Conservation (phyloP, 2,888 invertebrate species). For the Allacma fusca region DNA sequence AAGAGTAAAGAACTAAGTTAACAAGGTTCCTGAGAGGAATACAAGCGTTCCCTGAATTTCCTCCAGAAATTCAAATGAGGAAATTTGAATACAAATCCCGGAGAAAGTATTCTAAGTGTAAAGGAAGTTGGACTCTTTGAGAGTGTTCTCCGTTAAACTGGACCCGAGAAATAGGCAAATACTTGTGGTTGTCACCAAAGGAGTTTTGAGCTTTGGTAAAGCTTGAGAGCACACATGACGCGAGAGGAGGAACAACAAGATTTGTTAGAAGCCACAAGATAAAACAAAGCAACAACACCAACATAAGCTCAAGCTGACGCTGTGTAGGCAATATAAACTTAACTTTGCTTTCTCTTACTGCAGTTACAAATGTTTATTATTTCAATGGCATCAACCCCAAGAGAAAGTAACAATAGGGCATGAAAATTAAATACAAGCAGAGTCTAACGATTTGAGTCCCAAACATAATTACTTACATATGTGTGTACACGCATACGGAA, state of each 20-base stretch:
- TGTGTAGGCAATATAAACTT: background rate
- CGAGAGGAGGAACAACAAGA: background rate
- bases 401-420: background rate
- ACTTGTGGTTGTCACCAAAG: background rate
- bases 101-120: too few relatives aligned
- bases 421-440: background rate
- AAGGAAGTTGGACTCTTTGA: too few relatives aligned
- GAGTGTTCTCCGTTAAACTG: too few relatives aligned
- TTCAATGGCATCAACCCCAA: background rate
- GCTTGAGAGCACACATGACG: background rate
- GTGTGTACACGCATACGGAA: too few relatives aligned
- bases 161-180: background rate
- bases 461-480: too few relatives aligned
- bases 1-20: too few relatives aligned
- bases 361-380: background rate
- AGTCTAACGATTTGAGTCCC: constrained; percentile 4
- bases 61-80: too few relatives aligned
- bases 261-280: background rate
- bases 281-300: background rate
- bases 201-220: background rate
- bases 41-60: too few relatives aligned
- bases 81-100: too few relatives aligned
- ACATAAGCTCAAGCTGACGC: constrained; percentile 12
- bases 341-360: constrained; percentile 3
- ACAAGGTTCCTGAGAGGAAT: too few relatives aligned